Base-by-base conservation (phyloP, 1,140 invertebrate species). In the Papilio xuthus region DNA sequence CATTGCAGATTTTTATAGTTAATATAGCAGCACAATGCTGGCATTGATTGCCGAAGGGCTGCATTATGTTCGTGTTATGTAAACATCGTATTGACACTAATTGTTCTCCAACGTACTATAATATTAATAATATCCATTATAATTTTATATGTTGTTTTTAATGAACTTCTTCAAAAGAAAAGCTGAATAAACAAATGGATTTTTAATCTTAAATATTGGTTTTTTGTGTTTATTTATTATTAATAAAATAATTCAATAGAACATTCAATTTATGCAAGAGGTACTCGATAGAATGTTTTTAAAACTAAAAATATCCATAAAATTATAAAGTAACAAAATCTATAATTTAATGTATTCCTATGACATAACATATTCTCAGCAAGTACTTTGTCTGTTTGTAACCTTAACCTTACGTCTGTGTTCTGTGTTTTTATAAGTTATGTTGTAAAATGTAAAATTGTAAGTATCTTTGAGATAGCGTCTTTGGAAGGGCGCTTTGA, bases 1-100 rank as follows among this genome's bases (percentile, higher is more conserved):
- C 60, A 67, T 67, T 67, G 60, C 60, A 67, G 60, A 67, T 67
- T 67, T 67, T 67, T 67, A 67, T 67, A 67, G 60, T 67, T 67
- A 67, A 67, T 67, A 67, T 18, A 67, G 26, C 26, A 28, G 32
- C 60, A 67, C 60, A 67, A 67, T 67, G 60, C 60, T 26, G 60
- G 26, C 23, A 28, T 15, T 67, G 60, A 67, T 67, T 28, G 60
- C 60, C 60, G 60, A 28, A 67, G 60, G 23, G 60, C 60, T 23
- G 60, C 60, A 28, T 67, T 67, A 67, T 67, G 60, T 67, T 28
- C 26, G 26, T 67, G 26, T 67, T 67, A 67, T 67, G 60, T 60
- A 60, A 60, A 60, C 23, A 60, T 60, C 56, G 56, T 60, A 26
- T 26, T 60, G 20, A 60, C 56, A 20, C 12, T 60, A 60, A 60